Evolutionary conservation across 2,888 invertebrate genomes (phyloP).

Genomic region (Chrysotoxum bicinctum): DNA sequence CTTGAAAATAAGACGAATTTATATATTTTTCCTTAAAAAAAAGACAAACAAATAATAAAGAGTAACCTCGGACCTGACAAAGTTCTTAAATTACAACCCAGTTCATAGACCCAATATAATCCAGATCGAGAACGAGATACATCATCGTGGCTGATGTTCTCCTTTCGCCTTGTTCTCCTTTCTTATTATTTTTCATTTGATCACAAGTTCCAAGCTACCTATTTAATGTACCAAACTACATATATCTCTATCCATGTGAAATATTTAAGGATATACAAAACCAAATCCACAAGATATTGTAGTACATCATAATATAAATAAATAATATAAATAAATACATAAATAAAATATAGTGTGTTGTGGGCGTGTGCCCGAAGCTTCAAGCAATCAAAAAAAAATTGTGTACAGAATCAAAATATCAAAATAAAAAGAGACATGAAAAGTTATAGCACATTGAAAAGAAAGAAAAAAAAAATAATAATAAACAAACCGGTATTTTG

Average conservation of each 20-base stretch:
- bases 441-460: constrained; percentile 30
- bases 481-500: constrained; percentile 49
- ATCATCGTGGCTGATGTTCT: constrained; percentile 44
- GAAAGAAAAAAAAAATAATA: constrained; percentile 3
- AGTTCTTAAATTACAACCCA: constrained; percentile 67
- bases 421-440: constrained; percentile 36
- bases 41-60: not conserved
- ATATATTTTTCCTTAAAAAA: constrained; percentile 9
- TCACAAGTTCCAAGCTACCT: constrained; percentile 22
- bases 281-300: constrained; percentile 38
- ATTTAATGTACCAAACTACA: not conserved
- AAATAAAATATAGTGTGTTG: constrained; percentile 17
- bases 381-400: constrained; percentile 6
- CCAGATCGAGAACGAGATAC: constrained; percentile 28
- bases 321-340: constrained; percentile 26
- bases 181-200: not conserved
- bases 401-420: constrained; percentile 46
- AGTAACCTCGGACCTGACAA: constrained; percentile 47
- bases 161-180: constrained; percentile 23
- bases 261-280: constrained; percentile 23
- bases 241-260: constrained; percentile 2
- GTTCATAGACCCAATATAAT: constrained; percentile 49
- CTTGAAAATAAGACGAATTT: constrained; percentile 14
- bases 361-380: constrained; percentile 66
- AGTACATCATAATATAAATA: constrained; percentile 38